Percentiles rank a stretch among this genome's conserved stretches.
phyloP scores from a whole-genome alignment of 2,113 vertebrate species.

The Myiopsitta monachus region DNA sequence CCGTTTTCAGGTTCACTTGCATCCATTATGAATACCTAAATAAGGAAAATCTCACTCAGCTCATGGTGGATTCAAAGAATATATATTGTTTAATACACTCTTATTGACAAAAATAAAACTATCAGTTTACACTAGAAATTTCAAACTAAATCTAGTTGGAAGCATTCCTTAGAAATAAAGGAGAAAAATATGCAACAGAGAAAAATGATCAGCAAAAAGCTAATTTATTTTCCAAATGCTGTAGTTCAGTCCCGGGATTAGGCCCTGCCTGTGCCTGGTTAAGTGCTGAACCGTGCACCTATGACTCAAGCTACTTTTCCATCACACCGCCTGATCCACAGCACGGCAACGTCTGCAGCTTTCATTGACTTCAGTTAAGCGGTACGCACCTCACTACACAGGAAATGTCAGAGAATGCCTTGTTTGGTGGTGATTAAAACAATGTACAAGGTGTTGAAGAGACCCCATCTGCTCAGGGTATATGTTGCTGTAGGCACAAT shows the following conservation, averaged over 20 bases:
- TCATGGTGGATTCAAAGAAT: not conserved
- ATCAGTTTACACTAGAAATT: not conserved
- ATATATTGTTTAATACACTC: not conserved
- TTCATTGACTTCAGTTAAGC: not conserved
- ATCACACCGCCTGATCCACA: not conserved
- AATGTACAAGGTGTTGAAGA: not conserved
- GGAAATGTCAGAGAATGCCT: not conserved
- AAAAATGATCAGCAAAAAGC: not conserved
- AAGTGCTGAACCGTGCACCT: not conserved
- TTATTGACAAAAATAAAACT: not conserved
- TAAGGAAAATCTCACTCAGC: not conserved
- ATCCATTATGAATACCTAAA: not conserved
- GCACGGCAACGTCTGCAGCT: not conserved
- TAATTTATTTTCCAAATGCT: not conserved
- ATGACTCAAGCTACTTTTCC: not conserved
- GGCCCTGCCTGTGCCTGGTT: not conserved
- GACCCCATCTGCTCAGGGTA: no score
- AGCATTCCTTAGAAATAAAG: not conserved
- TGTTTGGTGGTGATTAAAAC: not conserved
- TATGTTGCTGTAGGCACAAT: not conserved
- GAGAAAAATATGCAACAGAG: fast-evolving
- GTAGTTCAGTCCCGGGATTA: not conserved
- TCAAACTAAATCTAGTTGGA: not conserved
- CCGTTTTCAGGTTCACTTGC: not conserved
- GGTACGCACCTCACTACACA: not conserved